Conservation (phyloP, 2,113 vertebrate species). For the Crocuta crocuta region DNA sequence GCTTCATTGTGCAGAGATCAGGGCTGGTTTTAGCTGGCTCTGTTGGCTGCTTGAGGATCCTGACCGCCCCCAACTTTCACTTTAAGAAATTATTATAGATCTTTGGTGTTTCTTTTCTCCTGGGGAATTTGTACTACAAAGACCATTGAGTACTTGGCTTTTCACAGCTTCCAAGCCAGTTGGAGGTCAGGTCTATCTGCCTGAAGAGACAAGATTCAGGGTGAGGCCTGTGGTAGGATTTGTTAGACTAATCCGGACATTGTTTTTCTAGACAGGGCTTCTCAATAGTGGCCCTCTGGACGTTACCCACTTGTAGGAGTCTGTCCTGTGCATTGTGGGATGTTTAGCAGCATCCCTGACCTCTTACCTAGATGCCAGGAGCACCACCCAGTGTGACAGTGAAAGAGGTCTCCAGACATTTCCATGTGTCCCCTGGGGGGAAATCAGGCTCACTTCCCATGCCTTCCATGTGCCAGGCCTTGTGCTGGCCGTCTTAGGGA, state of each 20-base stretch:
- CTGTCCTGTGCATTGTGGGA: not conserved
- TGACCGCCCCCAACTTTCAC: not conserved
- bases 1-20: fast-evolving
- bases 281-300: not conserved
- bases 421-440: not conserved
- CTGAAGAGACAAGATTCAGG: not conserved
- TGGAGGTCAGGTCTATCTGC: not conserved
- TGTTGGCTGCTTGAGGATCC: not conserved
- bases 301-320: not conserved
- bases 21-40: not conserved
- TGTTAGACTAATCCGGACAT: not conserved
- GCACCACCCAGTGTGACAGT: not conserved
- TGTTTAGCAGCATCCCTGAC: not conserved
- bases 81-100: not conserved
- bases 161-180: not conserved
- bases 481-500: not conserved
- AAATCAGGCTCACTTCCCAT: not conserved
- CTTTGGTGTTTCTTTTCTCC: not conserved
- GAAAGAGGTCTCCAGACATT: not conserved
- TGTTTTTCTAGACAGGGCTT: not conserved
- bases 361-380: not conserved
- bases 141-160: not conserved
- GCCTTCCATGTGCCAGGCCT: not conserved
- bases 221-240: not conserved
- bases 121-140: not conserved